Base-by-base conservation (phyloP, 2,888 invertebrate genomes). In the Epinotia demarniana region DNA sequence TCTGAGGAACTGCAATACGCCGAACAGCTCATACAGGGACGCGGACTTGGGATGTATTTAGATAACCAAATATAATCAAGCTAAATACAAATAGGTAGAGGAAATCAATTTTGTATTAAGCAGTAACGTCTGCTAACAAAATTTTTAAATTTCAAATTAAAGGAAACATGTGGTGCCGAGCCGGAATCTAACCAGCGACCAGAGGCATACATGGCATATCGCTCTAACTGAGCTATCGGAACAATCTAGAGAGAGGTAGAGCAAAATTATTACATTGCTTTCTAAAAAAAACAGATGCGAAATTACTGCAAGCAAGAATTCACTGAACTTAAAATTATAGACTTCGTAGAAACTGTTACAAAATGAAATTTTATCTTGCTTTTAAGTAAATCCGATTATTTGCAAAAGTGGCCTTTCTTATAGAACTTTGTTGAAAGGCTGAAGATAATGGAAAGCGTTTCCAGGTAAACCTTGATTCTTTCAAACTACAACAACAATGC, bases 1-100 rank as follows among this genome's bases (percentile, higher is more conserved):
- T 90, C 87, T 81, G 87, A 87, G 86, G 82, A 86, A 89, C 83
- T 86, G 81, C 81, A 81, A 82, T 85, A 82, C 78, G 81, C 79
- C 81, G 79, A 80, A 81, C 81, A 82, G 81, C 78, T 78, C 73
- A 72, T 78, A 72, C 77, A 63, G 76, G 69, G 46, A 62, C 39
- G 43, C 53, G 53, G 23, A 68, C 68, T 23, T 60, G 23, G 27
- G 9, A 60, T 23, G n/a, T 23, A 46, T 46, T 46, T 69, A 39
- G 19, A 68, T 68, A n/a, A 53, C 53, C 53, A n/a, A 53, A 53
- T 39, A 39, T 39, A 39, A 39, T 9, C 39, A 39, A 39, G 39
- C 3, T 39, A 39, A 39, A 39, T 8, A 39, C 39, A 39, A 39
- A 39, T 39, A 39, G 9, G 39, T 39, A 39, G 9, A 49, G 49